Percentiles rank a stretch among this genome's conserved stretches.
phyloP scores from a whole-genome alignment of 2,113 vertebrate genomes.

The Antechinus stuartii region DNA sequence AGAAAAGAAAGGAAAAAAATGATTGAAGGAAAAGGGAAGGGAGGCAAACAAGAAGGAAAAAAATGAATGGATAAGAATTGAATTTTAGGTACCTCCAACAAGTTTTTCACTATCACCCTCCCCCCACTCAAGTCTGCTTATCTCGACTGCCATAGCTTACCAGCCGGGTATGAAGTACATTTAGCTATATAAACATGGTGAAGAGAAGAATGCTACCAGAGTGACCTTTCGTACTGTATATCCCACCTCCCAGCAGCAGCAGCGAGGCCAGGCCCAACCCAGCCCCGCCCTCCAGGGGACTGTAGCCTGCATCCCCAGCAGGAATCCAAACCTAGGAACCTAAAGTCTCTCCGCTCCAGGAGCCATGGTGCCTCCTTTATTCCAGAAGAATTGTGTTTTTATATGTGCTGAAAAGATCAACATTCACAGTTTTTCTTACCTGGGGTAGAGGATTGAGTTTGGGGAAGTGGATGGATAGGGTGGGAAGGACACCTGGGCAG shows the following conservation, averaged over 20 bases:
- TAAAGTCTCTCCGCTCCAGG: neutral
- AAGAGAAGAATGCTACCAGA: constrained; percentile 79
- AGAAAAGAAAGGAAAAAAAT: constrained; percentile 58
- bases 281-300: constrained; percentile 2
- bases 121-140: constrained; percentile 74
- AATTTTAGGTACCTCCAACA: constrained; percentile 71
- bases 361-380: neutral
- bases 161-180: constrained; percentile 81
- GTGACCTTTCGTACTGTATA: constrained; percentile 77
- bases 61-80: constrained; percentile 73
- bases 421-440: constrained; percentile 7
- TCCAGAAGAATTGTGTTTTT: neutral
- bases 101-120: constrained; percentile 70
- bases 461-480: neutral
- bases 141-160: constrained; percentile 78
- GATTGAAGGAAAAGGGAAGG: constrained; percentile 71
- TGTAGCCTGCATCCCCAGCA: neutral
- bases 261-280: constrained; percentile 24
- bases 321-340: neutral
- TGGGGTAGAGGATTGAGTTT: neutral
- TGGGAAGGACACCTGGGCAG: neutral
- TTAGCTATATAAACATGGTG: constrained; percentile 84
- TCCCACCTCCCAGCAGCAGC: constrained; percentile 62
- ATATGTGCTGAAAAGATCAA: neutral
- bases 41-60: constrained; percentile 62